Evolutionary conservation across 2,888 invertebrate genomes (phyloP), one percentile per base, ranked within the genome.

Genomic region (Protodeltote pygarga): DNA sequence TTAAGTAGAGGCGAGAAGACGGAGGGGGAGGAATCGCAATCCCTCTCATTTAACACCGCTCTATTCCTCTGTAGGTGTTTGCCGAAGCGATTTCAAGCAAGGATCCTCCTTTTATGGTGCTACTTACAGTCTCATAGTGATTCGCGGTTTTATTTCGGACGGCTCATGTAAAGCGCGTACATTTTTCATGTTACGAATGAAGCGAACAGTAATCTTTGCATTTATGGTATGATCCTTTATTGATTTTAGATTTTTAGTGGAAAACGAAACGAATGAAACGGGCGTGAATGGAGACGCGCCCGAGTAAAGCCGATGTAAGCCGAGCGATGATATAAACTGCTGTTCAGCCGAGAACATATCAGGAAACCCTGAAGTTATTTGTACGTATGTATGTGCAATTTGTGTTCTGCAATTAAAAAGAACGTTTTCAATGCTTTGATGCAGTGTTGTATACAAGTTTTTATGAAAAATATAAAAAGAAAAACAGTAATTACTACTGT

Each of bases 221-320:
- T 91, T 92, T 91, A 91, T 88, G 75, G 87, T 76, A 80, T 89
- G 90, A 92, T 91, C 91, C 91, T 89, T 90, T 91, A 91, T 91
- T 91, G 91, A 92, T 92, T 92, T 92, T 91, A 91, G 91, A 91
- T 92, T 92, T 91, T 91, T 91, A 90, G 89, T 85, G 84, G 85
- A 85, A 87, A 89, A 72, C 87, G 89, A 83, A 88, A 88, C 89
- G 91, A 91, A 91, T 92, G 89, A 89, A 90, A 83, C 81, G 61
- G 73, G 81, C 73, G 77, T 91, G 90, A 92, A 92, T 91, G 87
- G 90, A 89, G 89, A 89, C 85, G 87, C 82, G 89, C 77, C 70
- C 81, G 81, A 74, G 79, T 77, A 91, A 90, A 90, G 87, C 91
- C 87, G 83, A 39, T 77, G 87, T 91, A 90, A 92, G 91, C 91